These are phyloP conservation scores for Corvus moneduloides DNA, from an alignment of 2,113 vertebrate species.

Conservation along the genomic window DNA sequence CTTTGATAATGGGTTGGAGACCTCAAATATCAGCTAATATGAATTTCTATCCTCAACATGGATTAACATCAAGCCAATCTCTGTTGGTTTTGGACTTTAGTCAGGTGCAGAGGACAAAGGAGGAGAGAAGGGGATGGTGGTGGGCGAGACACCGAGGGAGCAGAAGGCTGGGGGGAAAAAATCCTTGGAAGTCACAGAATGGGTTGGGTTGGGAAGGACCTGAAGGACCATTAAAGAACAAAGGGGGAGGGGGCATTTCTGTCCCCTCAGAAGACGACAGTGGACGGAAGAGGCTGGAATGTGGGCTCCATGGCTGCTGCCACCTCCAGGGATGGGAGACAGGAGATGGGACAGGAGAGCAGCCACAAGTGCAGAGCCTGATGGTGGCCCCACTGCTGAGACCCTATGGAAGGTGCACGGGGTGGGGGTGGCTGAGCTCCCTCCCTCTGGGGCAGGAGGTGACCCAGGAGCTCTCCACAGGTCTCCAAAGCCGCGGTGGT, in stretches of 20 bases:
- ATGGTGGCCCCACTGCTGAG: fast-evolving
- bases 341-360: fast-evolving
- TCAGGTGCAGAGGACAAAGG: neutral
- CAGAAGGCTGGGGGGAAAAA: fast-evolving
- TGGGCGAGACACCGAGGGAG: neutral
- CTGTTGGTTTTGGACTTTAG: neutral
- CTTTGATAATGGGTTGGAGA: neutral
- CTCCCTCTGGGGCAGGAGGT: too few relatives aligned
- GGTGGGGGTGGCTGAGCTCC: neutral
- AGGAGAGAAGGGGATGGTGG: neutral
- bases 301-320: neutral
- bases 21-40: neutral
- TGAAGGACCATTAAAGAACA: neutral
- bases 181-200: neutral
- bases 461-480: neutral
- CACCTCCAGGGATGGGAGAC: too few relatives aligned
- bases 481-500: fast-evolving
- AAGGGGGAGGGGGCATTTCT: neutral
- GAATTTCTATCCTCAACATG: fast-evolving
- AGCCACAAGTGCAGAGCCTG: fast-evolving
- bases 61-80: neutral
- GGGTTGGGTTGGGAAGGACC: neutral
- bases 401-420: fast-evolving
- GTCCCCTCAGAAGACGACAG: neutral
- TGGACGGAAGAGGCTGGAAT: neutral